Percentiles rank a stretch among this genome's conserved stretches.
phyloP scores from a whole-genome alignment of 2,888 invertebrate genomes.

The Selenia dentaria region DNA sequence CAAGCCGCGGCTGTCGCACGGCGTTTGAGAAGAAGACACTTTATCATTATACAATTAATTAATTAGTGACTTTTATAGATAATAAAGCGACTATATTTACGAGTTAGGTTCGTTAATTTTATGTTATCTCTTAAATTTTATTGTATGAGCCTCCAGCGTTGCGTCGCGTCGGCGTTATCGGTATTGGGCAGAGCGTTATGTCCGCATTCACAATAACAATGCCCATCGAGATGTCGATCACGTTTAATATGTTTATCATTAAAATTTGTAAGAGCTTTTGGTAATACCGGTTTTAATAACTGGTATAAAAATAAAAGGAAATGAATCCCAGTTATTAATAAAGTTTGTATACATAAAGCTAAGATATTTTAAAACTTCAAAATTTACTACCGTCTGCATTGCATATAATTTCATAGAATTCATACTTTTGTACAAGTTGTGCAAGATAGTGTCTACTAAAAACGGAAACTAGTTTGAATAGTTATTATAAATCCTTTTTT shows the following conservation, averaged over 20 bases:
- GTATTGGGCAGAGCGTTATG: conserved; percentile 41
- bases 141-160: conserved; percentile 63
- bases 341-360: no score
- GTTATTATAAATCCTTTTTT: no score
- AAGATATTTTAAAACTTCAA: no score
- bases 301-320: no score
- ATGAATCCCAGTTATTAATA: no score
- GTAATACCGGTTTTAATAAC: conserved; percentile 16
- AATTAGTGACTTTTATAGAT: conserved; percentile 82
- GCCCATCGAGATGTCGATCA: conserved; percentile 44
- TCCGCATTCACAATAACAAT: conserved; percentile 35
- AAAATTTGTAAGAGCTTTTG: conserved; percentile 29
- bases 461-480: no score
- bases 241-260: conserved; percentile 39
- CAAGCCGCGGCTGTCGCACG: conserved; percentile 32
- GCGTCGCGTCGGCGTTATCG: conserved; percentile 44
- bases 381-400: no score
- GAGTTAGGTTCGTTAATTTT: conserved; percentile 76
- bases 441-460: no score
- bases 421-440: no score
- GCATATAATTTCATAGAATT: no score
- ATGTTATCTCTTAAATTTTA: conserved; percentile 71
- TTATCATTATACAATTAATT: conserved; percentile 82
- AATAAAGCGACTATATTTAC: conserved; percentile 77
- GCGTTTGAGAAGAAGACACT: conserved; percentile 61